Evolutionary conservation across 2,797 vertebrate genomes (phyloP).

Genomic region (Pteropus rufus): DNA sequence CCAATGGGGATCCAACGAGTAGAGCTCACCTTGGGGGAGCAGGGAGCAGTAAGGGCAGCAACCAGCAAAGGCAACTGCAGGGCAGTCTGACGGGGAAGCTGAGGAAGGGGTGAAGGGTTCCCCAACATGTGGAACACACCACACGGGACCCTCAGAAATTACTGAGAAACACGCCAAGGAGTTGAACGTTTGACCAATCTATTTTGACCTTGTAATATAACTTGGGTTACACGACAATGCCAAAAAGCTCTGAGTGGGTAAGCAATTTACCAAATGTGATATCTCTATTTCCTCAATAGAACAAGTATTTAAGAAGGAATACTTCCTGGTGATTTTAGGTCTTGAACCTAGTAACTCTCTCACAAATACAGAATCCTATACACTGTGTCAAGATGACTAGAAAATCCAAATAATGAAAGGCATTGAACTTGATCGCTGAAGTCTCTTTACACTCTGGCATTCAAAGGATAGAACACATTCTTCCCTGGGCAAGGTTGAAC

Average conservation of each 20-base stretch:
- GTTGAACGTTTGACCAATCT: background rate
- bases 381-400: background rate
- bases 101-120: background rate
- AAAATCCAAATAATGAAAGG: slow-evolving; percentile 26
- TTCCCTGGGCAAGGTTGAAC: background rate
- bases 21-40: background rate
- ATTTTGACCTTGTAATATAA: slow-evolving; percentile 10
- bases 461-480: background rate
- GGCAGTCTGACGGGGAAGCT: background rate
- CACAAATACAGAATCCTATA: background rate
- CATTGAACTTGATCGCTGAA: background rate
- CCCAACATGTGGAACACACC: background rate
- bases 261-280: background rate
- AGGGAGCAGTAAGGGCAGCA: background rate
- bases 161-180: background rate
- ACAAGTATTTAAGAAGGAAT: background rate
- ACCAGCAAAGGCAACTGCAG: background rate
- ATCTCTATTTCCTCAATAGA: background rate
- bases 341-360: background rate
- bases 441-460: background rate
- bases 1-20: background rate
- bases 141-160: background rate
- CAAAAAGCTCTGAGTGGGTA: background rate
- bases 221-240: background rate
- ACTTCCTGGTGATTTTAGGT: background rate